Conservation (phyloP, 2,797 vertebrate species). For the Fringilla coelebs region DNA sequence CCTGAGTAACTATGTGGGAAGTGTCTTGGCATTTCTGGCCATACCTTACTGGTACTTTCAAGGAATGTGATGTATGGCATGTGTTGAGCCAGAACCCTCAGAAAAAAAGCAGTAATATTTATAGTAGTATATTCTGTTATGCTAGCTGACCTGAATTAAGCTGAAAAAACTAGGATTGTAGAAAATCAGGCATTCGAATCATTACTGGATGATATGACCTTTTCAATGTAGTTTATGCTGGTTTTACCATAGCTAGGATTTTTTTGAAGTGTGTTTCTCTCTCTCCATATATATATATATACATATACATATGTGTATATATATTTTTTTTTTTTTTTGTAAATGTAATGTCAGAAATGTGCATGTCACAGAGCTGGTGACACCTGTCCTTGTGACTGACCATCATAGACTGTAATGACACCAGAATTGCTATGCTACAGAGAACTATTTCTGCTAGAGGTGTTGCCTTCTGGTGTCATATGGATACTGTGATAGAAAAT, state of each 20-base stretch:
- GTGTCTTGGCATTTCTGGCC: background rate
- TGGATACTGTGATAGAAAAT: background rate
- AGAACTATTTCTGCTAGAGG: background rate
- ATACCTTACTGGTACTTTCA: background rate
- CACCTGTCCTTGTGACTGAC: background rate
- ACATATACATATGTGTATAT: too few species aligned
- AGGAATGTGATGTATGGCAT: background rate
- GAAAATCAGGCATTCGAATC: background rate
- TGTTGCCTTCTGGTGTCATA: background rate
- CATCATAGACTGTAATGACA: background rate
- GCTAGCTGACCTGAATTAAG: background rate
- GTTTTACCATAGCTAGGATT: background rate
- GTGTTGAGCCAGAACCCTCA: background rate
- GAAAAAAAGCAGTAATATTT: background rate
- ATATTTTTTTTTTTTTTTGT: background rate
- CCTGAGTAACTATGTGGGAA: background rate
- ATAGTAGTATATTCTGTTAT: background rate
- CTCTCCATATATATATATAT: fast-evolving
- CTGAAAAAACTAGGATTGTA: background rate
- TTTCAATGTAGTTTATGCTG: background rate
- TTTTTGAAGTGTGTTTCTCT: background rate
- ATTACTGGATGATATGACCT: background rate
- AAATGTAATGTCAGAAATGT: background rate
- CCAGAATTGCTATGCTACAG: background rate
- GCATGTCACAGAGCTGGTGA: background rate